Percentiles rank a stretch among this genome's conserved stretches.
Conservation (phyloP, 2,113 vertebrate species). For the Spea multiplicata region DNA sequence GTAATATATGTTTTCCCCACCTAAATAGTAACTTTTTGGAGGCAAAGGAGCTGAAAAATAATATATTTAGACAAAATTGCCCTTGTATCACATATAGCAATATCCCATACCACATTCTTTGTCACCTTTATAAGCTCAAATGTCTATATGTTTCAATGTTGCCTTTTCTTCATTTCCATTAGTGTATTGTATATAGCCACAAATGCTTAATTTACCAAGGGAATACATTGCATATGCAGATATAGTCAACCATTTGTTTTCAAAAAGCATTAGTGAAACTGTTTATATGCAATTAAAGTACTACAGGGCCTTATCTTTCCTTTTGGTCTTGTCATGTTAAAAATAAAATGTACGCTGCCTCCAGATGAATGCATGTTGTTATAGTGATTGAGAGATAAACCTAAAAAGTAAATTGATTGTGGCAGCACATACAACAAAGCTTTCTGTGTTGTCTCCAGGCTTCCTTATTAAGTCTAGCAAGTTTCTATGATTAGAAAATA, state of each 20-base stretch:
- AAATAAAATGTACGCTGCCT: conserved; percentile 5
- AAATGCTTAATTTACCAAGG: no score
- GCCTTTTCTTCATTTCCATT: no score
- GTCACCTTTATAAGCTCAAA: no score
- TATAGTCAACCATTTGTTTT: background rate
- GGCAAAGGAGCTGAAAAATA: no score
- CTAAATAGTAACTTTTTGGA: no score
- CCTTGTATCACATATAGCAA: no score
- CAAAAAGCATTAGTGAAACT: background rate
- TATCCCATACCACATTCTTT: no score
- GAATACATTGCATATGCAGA: background rate
- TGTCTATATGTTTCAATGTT: no score
- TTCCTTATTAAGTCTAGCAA: background rate
- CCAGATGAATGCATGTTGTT: conserved; percentile 2
- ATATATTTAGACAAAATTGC: no score
- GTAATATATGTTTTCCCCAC: no score
- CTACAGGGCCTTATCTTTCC: background rate
- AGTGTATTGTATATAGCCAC: no score
- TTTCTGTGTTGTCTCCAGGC: background rate
- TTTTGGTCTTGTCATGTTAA: background rate
- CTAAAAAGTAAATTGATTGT: conserved; percentile 19
- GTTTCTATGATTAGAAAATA: no score
- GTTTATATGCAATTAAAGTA: background rate
- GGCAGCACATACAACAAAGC: conserved; percentile 27
- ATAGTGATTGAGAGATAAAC: conserved; percentile 25